Base-by-base conservation (phyloP, 2,888 invertebrate genomes). In the Eulithis prunata region DNA sequence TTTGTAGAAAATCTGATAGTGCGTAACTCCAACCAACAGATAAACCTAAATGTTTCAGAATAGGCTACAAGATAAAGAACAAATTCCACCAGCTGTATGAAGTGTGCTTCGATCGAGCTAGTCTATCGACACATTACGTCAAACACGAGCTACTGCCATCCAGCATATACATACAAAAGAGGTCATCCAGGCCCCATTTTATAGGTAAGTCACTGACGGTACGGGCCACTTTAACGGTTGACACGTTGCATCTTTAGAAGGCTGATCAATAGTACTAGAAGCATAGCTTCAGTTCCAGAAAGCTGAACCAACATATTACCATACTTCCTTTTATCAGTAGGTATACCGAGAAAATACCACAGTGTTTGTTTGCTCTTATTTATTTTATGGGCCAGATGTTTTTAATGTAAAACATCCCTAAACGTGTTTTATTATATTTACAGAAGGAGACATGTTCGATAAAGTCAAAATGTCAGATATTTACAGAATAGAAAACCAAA, bases 401-500 rank as follows among this genome's bases (percentile, higher is more conserved):
- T n/a, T n/a, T n/a, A n/a, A n/a, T n/a, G 32, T 32, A 32, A 32
- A 32, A 32, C 6, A 32, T 41, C 10, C 41, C 11, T 11, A 12
- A 47, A 38, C 4, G 3, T 11, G 3, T 41, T 21, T 28, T 61
- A 21, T 21, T 80, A 79, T 11, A 41, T 47, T 57, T 38, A 4
- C 82, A 91, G 91, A 88, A 62, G 88, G 88, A 0, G 73, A 73
- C 0, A 49, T 91, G 12, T 92, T 89, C 61, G 79, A 78, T 0
- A 85, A 87, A 65, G 70, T 86, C 0, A 70, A 65, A 1, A 85
- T 92, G 79, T 76, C 82, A 0, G 63, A 80, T 1, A 12, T 88
- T 0, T 93, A 91, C 69, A 83, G 83, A 54, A 0, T 75, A 1
- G 71, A 72, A 0, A 78, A 83, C 6, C 90, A 91, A 59, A 81